phyloP scores from a whole-genome alignment of 2,797 vertebrate genomes.

The Pangasius mekongensis region DNA sequence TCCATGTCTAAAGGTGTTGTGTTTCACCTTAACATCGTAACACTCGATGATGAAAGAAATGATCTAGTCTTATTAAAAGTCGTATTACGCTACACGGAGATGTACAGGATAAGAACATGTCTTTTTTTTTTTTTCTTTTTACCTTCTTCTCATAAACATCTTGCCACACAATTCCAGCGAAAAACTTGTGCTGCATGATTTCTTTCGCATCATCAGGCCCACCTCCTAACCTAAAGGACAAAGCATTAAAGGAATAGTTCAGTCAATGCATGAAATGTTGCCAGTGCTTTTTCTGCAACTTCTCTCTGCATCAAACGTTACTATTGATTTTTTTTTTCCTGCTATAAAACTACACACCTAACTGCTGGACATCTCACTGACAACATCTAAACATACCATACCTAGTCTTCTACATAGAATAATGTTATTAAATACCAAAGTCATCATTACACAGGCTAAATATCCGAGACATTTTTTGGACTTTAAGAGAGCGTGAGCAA shows the following conservation, averaged over 20 bases:
- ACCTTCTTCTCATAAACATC: slow-evolving; percentile 98
- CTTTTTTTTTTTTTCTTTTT: neutral
- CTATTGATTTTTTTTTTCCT: neutral
- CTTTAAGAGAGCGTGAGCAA: too few relatives aligned
- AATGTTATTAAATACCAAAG: neutral
- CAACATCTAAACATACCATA: neutral
- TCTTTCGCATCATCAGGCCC: slow-evolving; percentile 95
- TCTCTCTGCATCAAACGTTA: neutral
- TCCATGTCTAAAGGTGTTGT: neutral
- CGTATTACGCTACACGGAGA: neutral
- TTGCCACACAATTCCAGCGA: slow-evolving; percentile 91
- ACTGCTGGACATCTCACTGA: neutral
- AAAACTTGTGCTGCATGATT: slow-evolving; percentile 98
- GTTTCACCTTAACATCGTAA: neutral
- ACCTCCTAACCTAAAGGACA: slow-evolving; percentile 86
- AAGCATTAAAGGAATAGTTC: neutral
- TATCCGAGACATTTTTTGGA: neutral
- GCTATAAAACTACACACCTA: neutral
- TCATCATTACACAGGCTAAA: neutral
- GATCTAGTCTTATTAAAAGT: too few relatives aligned
- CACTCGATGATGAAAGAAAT: neutral
- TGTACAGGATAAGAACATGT: neutral
- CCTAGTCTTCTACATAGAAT: neutral
- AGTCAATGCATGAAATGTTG: neutral
- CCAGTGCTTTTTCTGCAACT: neutral